Evolutionary conservation across 2,888 invertebrate genomes (phyloP).

Genomic region (Phalangium opilio): DNA sequence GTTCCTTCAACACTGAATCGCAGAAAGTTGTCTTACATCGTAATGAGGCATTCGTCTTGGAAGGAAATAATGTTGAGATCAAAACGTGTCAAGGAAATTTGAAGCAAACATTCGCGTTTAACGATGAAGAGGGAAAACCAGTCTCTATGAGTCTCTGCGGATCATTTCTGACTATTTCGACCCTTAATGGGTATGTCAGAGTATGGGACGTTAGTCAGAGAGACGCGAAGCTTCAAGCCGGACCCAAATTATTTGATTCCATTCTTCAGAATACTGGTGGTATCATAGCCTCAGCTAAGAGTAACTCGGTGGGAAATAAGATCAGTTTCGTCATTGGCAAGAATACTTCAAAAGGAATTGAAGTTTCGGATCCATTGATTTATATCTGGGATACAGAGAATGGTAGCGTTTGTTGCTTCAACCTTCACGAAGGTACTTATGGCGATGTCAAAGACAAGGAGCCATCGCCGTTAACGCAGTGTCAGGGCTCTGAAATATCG

Average conservation of each 20-base stretch:
- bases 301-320: constrained; percentile 64
- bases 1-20: constrained; percentile 56
- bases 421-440: constrained; percentile 38
- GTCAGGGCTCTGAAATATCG: constrained; percentile 31
- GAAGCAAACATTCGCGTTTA: constrained; percentile 42
- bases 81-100: constrained; percentile 45
- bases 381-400: constrained; percentile 86
- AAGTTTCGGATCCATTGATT: constrained; percentile 59
- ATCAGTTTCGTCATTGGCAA: constrained; percentile 72
- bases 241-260: constrained; percentile 63
- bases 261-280: constrained; percentile 71
- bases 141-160: constrained; percentile 70
- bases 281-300: constrained; percentile 55
- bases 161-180: constrained; percentile 66
- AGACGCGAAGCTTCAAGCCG: constrained; percentile 64
- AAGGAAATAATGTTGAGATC: constrained; percentile 36
- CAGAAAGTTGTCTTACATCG: constrained; percentile 53
- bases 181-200: constrained; percentile 73
- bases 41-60: constrained; percentile 44
- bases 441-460: constrained; percentile 21
- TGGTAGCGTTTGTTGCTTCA: constrained; percentile 55
- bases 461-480: constrained; percentile 19
- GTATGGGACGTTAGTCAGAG: constrained; percentile 78
- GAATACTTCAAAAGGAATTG: constrained; percentile 33
- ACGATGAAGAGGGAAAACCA: constrained; percentile 59